Conservation (phyloP, 2,797 vertebrate species). For the Onychomys torridus region DNA sequence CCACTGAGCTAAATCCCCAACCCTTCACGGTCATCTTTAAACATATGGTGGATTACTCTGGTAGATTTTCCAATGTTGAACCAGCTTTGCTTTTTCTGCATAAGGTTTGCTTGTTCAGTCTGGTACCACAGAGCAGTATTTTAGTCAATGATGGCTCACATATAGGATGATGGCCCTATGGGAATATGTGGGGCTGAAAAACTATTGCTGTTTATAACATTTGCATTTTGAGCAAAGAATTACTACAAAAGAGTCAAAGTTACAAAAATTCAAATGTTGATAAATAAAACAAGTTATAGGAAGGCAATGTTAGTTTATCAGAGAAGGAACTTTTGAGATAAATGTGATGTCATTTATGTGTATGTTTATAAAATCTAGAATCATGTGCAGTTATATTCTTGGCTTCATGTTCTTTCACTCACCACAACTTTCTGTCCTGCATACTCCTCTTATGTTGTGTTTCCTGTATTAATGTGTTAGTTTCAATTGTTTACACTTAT, state of each 20-base stretch:
- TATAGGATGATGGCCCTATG: not conserved
- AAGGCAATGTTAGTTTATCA: not conserved
- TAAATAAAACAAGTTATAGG: not conserved
- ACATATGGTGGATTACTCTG: not conserved
- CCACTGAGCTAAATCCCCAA: no score
- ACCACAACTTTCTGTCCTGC: not conserved
- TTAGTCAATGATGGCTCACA: not conserved
- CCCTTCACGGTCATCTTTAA: not conserved
- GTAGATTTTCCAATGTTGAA: constrained; percentile 37
- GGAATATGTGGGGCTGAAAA: not conserved
- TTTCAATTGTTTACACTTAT: not conserved
- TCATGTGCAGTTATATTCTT: not conserved
- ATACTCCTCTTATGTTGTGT: not conserved
- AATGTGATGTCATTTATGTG: not conserved
- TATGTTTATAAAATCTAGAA: not conserved
- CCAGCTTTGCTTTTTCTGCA: not conserved
- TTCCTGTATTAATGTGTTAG: not conserved
- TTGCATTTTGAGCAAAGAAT: not conserved
- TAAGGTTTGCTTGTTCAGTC: not conserved
- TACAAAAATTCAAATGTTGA: not conserved
- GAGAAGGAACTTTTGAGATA: not conserved
- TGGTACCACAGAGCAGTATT: not conserved
- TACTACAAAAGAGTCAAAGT: not conserved
- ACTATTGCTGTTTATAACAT: not conserved
- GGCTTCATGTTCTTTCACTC: not conserved